These are phyloP conservation scores for Hippopotamus amphibius DNA, from an alignment of 2,113 vertebrate species.

Conservation along the genomic window DNA sequence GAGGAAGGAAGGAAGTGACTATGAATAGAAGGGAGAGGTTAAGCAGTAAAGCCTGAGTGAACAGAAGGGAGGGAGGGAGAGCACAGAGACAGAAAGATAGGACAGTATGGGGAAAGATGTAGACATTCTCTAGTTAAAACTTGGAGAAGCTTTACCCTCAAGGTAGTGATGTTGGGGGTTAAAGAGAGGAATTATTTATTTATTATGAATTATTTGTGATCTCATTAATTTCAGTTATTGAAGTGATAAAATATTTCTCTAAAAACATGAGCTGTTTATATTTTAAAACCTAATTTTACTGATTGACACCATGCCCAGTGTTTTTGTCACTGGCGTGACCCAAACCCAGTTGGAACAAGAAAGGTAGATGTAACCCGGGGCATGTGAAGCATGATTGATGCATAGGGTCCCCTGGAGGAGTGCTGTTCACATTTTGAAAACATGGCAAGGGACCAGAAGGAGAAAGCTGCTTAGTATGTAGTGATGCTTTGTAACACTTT, in stretches of 20 bases:
- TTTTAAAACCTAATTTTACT: slow-evolving; percentile 8
- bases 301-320: background rate
- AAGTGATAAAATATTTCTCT: background rate
- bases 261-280: background rate
- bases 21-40: background rate
- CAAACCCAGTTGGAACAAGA: background rate
- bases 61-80: background rate
- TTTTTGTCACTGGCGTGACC: background rate
- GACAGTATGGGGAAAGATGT: background rate
- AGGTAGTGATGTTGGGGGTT: background rate
- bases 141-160: background rate
- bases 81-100: background rate
- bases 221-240: background rate
- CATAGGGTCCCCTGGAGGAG: background rate
- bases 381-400: background rate
- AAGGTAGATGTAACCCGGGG: background rate
- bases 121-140: background rate
- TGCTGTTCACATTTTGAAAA: background rate
- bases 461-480: background rate
- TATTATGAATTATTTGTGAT: slow-evolving; percentile 32
- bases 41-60: background rate
- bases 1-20: background rate
- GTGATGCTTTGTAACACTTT: background rate
- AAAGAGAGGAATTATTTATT: background rate
- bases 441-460: background rate